phyloP scores from a whole-genome alignment of 37 sponge, comb jelly and placozoan species.

The Theonella swinhoei region DNA sequence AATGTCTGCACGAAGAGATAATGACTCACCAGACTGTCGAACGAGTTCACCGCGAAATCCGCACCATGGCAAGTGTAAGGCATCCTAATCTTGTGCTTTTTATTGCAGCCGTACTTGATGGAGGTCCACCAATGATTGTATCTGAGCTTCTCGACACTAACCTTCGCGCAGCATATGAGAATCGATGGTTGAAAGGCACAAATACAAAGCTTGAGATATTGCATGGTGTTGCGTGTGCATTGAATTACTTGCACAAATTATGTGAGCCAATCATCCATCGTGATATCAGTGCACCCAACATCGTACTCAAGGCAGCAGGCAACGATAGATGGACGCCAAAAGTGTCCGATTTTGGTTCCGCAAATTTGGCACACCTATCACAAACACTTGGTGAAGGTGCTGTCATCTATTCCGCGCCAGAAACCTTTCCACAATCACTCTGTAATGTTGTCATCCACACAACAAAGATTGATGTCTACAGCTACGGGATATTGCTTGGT shows the following conservation, averaged over 20 bases:
- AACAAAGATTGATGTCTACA: constrained; percentile 71
- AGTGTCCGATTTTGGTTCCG: constrained; percentile 83
- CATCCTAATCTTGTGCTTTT: constrained; percentile 77
- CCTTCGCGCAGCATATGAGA: constrained; percentile 46
- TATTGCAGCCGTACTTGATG: constrained; percentile 56
- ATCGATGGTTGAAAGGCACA: background rate
- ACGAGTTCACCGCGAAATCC: constrained; percentile 55
- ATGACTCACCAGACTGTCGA: background rate
- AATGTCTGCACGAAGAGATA: constrained; percentile 41
- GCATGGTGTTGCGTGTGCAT: constrained; percentile 60
- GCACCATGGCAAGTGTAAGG: constrained; percentile 32
- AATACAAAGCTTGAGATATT: background rate
- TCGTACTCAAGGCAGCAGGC: constrained; percentile 38
- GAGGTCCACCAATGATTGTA: constrained; percentile 48
- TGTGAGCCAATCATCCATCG: constrained; percentile 73
- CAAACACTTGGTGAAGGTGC: constrained; percentile 55
- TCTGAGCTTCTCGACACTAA: constrained; percentile 71
- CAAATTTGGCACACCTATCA: constrained; percentile 46
- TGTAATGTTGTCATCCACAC: constrained; percentile 8
- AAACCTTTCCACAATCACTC: constrained; percentile 18
- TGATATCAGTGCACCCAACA: constrained; percentile 81
- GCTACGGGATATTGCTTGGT: constrained; percentile 65
- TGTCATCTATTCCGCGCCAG: constrained; percentile 70
- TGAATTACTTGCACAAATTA: constrained; percentile 69
- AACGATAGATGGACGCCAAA: constrained; percentile 60